Conservation (phyloP, 1,140 invertebrate genomes). For the Nephotettix cincticeps region DNA sequence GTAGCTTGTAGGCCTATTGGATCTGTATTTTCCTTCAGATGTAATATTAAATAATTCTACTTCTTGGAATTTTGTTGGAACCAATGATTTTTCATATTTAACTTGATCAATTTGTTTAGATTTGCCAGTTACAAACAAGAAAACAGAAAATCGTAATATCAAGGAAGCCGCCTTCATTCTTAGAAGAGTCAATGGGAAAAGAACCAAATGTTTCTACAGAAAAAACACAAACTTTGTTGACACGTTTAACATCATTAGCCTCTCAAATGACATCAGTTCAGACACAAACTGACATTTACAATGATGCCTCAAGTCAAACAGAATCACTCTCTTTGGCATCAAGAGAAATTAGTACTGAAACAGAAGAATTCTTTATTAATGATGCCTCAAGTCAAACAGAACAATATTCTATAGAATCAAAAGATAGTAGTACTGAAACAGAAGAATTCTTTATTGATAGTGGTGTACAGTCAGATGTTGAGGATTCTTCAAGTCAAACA, state of each 20-base stretch:
- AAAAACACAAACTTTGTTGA: slow-evolving; percentile 29
- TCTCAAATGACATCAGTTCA: slow-evolving; percentile 27
- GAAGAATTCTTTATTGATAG: too few species aligned
- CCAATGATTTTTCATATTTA: too few species aligned
- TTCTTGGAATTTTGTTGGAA: too few species aligned
- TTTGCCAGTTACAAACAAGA: slow-evolving; percentile 17
- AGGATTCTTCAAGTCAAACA: too few species aligned
- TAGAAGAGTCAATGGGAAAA: background rate
- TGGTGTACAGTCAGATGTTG: too few species aligned
- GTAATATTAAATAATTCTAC: too few species aligned
- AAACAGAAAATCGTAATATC: slow-evolving; percentile 13
- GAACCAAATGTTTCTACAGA: background rate
- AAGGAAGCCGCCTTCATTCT: background rate
- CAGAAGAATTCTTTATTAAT: background rate
- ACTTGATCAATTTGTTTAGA: slow-evolving; percentile 13
- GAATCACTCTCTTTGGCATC: background rate
- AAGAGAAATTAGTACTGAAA: background rate
- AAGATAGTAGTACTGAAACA: too few species aligned
- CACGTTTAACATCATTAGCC: slow-evolving; percentile 30
- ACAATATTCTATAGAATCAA: too few species aligned
- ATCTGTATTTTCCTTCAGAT: too few species aligned
- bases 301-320: too few species aligned
- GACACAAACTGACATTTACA: slow-evolving; percentile 32
- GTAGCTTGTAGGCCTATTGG: too few species aligned
- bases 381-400: too few species aligned